Base-by-base conservation (phyloP, 2,113 vertebrate genomes). In the Hoplias malabaricus region DNA sequence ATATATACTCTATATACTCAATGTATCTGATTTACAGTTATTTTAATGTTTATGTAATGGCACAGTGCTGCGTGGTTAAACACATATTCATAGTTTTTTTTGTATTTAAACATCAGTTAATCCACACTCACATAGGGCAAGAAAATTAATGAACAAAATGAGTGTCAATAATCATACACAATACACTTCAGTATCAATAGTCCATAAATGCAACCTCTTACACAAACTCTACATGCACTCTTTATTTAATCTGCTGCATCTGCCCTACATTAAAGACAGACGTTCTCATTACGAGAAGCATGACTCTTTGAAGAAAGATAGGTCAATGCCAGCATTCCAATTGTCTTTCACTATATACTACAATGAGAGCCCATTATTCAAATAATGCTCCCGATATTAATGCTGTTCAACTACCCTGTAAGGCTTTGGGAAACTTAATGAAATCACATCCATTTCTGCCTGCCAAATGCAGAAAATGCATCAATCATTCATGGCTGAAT, bases 341-440 rank as follows among this genome's bases (percentile, higher is more conserved):
- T 43, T 11, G 40, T 65, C 38, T 38, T 16, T 84, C 83, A 75
- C 43, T 61, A 34, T 40, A 56, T 27, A 27, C 23, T 38, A 57
- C 11, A 54, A 56, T 42, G 53, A 21, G 34, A 57, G 23, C 23
- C 23, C 21, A 29, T 73, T 73, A 42, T 56, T 59, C 36, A 59
- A 27, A 73, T 73, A 40, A 59, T 6, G 6, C 10, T 14, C 9
- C 63, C 42, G 70, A 59, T 70, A 8, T 54, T 53, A 73, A 40
- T 40, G 50, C 33, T 40, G 50, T 36, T 23, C 33, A 56, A 31
- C 42, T 8, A 46, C 19, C 33, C 23, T 19, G 2, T 72, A 53
- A 54, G 25, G 14, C 25, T 31, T 71, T 56, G 69, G 48, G 56
- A 54, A 71, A 71, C n/a, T 12, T 23, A 72, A 72, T 71, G 69